phyloP scores from a whole-genome alignment of 2,888 invertebrate genomes.

The Yponomeuta malinellus region DNA sequence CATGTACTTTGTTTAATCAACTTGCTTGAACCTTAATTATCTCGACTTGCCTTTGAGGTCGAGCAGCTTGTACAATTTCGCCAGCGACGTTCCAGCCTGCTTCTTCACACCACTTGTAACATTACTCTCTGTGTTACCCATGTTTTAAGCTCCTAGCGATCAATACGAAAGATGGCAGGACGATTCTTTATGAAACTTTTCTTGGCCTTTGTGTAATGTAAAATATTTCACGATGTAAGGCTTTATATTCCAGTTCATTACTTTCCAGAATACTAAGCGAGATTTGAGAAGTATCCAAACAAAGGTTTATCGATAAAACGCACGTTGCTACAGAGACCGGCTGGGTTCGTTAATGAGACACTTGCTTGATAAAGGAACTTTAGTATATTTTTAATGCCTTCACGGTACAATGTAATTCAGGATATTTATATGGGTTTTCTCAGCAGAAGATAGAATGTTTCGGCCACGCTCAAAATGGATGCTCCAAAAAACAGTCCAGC shows the following conservation, averaged over 20 bases:
- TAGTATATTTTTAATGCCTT: neutral
- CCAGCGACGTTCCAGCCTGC: conserved; percentile 90
- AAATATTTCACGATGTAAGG: too few species aligned
- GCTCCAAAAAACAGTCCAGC: conserved; percentile 78
- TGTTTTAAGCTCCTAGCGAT: conserved; percentile 33
- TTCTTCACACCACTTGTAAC: conserved; percentile 97
- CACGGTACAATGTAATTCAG: neutral
- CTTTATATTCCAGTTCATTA: neutral
- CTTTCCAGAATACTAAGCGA: neutral
- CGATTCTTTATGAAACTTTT: neutral
- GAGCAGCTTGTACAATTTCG: conserved; percentile 90
- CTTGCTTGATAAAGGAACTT: neutral
- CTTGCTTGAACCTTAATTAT: neutral
- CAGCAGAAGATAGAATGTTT: conserved; percentile 70
- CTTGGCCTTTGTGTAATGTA: too few species aligned
- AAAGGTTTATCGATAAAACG: conserved; percentile 28
- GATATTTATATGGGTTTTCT: conserved; percentile 22
- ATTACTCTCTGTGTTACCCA: conserved; percentile 91
- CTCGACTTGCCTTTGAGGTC: conserved; percentile 86
- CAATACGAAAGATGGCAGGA: neutral
- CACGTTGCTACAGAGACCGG: neutral
- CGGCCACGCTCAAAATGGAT: conserved; percentile 76
- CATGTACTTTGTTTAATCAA: too few species aligned
- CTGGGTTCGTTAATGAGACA: neutral
- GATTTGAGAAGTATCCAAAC: neutral